These are phyloP conservation scores for Cassiopea xamachana DNA, from an alignment of 30 jellyfish, hydroid and myxozoan genomes.

Conservation along the genomic window DNA sequence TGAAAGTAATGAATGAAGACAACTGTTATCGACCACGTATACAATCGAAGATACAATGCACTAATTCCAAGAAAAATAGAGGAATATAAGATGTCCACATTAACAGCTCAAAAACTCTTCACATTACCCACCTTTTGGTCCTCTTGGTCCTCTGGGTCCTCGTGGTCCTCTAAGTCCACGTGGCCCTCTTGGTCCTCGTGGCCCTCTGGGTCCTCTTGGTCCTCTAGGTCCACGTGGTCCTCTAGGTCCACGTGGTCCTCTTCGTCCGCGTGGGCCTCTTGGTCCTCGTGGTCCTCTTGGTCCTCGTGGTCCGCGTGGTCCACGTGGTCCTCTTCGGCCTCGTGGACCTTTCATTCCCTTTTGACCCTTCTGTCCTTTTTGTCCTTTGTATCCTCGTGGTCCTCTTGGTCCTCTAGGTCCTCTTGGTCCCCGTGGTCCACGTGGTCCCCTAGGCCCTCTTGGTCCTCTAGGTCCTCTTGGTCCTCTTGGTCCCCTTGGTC, in stretches of 20 bases:
- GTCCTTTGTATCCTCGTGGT: constrained; percentile 24
- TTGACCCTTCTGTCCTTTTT: constrained; percentile 1
- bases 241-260: constrained; percentile 25
- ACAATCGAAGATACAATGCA: too few relatives aligned
- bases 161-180: constrained; percentile 45
- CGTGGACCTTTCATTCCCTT: too few relatives aligned
- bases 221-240: constrained; percentile 49
- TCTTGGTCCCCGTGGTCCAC: constrained; percentile 37
- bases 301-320: constrained; percentile 31
- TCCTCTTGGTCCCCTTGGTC: constrained; percentile 50
- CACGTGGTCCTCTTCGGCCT: constrained; percentile 15
- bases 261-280: constrained; percentile 6
- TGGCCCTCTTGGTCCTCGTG: constrained; percentile 28
- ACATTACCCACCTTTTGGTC: too few relatives aligned
- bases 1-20: too few relatives aligned
- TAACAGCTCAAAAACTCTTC: too few relatives aligned
- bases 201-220: constrained; percentile 32
- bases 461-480: constrained; percentile 45
- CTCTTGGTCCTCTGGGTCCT: constrained; percentile 18
- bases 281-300: constrained; percentile 8
- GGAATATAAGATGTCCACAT: too few relatives aligned
- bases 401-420: constrained; percentile 33
- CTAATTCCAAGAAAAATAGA: too few relatives aligned
- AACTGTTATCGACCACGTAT: too few relatives aligned
- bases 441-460: constrained; percentile 18